These are phyloP conservation scores for Podargus strigoides DNA, from an alignment of 2,797 vertebrate species.

Conservation along the genomic window DNA sequence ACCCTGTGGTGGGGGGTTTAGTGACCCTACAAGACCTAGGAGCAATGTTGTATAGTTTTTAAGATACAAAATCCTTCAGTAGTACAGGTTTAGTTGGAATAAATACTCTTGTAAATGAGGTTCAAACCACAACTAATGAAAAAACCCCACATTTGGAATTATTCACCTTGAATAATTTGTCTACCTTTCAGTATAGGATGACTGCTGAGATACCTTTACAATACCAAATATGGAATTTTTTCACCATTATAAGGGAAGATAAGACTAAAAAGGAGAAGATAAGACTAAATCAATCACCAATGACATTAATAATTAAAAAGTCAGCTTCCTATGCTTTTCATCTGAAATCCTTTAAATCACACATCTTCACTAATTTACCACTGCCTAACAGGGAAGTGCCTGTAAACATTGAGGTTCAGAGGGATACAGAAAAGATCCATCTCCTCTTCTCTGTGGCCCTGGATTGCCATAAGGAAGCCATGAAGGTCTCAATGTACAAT, in stretches of 20 bases:
- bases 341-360: background rate
- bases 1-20: too few species aligned
- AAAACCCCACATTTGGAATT: background rate
- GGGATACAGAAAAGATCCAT: accelerated
- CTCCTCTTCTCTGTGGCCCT: background rate
- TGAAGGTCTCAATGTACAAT: accelerated
- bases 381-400: background rate
- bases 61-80: too few species aligned
- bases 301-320: background rate
- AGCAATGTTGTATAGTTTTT: too few species aligned
- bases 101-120: background rate
- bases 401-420: background rate
- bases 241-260: background rate
- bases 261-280: background rate
- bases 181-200: background rate
- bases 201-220: background rate
- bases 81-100: too few species aligned
- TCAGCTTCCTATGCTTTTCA: background rate
- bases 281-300: background rate
- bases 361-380: background rate
- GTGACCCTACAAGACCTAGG: too few species aligned
- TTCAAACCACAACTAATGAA: background rate
- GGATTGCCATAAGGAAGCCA: accelerated
- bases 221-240: background rate
- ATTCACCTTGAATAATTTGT: background rate